Base-by-base conservation (phyloP, 2,113 vertebrate species). In the Rhea pennata region DNA sequence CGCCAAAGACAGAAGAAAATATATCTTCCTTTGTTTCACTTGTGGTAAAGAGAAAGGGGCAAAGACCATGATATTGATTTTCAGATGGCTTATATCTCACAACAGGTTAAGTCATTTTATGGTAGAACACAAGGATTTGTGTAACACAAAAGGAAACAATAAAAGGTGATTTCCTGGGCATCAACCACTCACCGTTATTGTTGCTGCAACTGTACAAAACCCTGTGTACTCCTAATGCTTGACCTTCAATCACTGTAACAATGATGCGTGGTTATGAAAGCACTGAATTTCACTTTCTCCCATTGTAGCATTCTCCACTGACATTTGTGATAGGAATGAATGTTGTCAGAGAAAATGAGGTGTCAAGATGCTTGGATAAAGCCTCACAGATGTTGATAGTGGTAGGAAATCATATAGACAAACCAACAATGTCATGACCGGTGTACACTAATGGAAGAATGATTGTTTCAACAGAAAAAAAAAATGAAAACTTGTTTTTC, bases 141-240 rank as follows among this genome's bases (percentile, higher is more conserved):
- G 81, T 59, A 95, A 77, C 83, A 95, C 82, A 95, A 93, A 93
- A 85, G 84, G 48, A 95, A 92, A 73, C 67, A 95, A 85, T 75
- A 93, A 83, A 88, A 94, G 72, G 64, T 80, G 84, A 89, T 96
- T 93, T 96, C 69, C 84, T 95, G 81, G 89, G 84, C 58, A 95
- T 89, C 66, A 93, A n/a, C 53, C 59, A 73, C 93, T 95, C 74
- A 24, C 59, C 71, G 75, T n/a, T 92, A 74, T 61, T 70, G 39
- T 69, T 89, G 59, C 51, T 92, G 71, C 72, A 90, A 70, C 59
- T 27, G 4, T 46, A 93, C 72, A 91, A 95, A 95, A 6, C 54
- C 53, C 42, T 71, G 27, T 36, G 42, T 83, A 85, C 59, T 67
- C 46, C 64, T 90, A 56, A 85, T 86, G 51, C 87, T 77, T 92